Base-by-base conservation (phyloP, 2,113 vertebrate genomes). In the Megatriorchis doriae region DNA sequence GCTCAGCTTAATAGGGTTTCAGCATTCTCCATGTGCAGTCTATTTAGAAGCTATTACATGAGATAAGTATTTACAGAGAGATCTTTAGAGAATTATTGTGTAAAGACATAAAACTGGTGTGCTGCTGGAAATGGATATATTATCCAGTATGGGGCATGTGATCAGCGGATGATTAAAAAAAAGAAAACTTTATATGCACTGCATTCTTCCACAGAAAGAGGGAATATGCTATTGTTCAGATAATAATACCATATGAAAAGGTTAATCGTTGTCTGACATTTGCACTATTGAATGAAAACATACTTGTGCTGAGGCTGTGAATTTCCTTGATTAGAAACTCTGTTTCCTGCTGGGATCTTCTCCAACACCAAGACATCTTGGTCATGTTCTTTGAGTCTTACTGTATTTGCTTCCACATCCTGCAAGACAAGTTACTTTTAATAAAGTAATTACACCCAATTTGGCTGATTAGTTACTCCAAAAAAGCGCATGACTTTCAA, bases 331-430 rank as follows among this genome's bases (percentile, higher is more conserved):
- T 97, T 98, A 84, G 98, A 98, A 96, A 97, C 94, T 94, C 98
- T 98, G 88, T 97, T 98, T 97, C 98, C 98, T 97, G 98, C 98
- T 96, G 98, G 98, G 96, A 99, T 99, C 97, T 99, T 99, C 98
- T 99, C 99, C 96, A 99, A 97, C 89, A 99, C 99, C 98, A 99
- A 98, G 94, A 99, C 99, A 90, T 99, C 99, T 98, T 99, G 99
- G 96, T 99, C 99, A 27, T 99, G 99, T 97, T 99, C 99, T 97
- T 99, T 99, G 89, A 99, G 98, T 97, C 99, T 99, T 83, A 99
- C 99, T n/a, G 99, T 99, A 98, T 99, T 99, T 86, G 99, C 99
- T 97, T 99, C 99, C 89, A 99, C 99, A 84, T 99, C 99, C 99
- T 99, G 95, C 81, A 98, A 97, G 95, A 98, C 95, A 79, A 98